Evolutionary conservation across 2,888 invertebrate species (phyloP).

Genomic region (Diadromus collaris): DNA sequence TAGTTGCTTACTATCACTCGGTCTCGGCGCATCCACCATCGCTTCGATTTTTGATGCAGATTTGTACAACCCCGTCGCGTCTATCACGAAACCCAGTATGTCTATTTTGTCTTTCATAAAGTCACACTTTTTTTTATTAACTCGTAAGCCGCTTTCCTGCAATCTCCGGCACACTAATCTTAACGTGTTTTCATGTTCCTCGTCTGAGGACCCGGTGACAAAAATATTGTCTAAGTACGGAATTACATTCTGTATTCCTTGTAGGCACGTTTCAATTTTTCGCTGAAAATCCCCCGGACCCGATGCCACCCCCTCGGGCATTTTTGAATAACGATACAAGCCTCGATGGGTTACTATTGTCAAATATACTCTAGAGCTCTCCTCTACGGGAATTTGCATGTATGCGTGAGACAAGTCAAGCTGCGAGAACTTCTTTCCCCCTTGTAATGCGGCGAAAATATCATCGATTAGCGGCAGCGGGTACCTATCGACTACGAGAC

Average conservation of each 20-base stretch:
- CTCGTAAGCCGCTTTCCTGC: conserved; percentile 4
- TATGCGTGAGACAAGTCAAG: conserved; percentile 74
- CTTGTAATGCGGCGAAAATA: conserved; percentile 61
- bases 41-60: conserved; percentile 59
- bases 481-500: conserved; percentile 66
- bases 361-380: conserved; percentile 1
- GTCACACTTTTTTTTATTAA: conserved; percentile 63
- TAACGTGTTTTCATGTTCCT: conserved; percentile 25
- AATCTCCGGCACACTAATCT: neutral
- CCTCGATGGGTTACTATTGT: conserved; percentile 35
- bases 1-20: conserved; percentile 60
- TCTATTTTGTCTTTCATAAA: conserved; percentile 64
- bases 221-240: conserved; percentile 34
- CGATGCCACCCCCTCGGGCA: conserved; percentile 44
- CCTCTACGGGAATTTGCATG: conserved; percentile 30
- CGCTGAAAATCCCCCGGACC: conserved; percentile 39
- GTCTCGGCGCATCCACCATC: conserved; percentile 62
- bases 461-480: conserved; percentile 66
- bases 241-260: conserved; percentile 9
- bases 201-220: conserved; percentile 5
- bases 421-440: conserved; percentile 73
- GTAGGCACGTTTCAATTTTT: conserved; percentile 27
- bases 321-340: conserved; percentile 28
- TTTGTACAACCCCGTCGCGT: conserved; percentile 64
- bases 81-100: conserved; percentile 66